Percentiles rank a stretch among this genome's conserved stretches.
phyloP scores from a whole-genome alignment of 2,113 vertebrate genomes.

The Cryptomyrus ogoouensis region DNA sequence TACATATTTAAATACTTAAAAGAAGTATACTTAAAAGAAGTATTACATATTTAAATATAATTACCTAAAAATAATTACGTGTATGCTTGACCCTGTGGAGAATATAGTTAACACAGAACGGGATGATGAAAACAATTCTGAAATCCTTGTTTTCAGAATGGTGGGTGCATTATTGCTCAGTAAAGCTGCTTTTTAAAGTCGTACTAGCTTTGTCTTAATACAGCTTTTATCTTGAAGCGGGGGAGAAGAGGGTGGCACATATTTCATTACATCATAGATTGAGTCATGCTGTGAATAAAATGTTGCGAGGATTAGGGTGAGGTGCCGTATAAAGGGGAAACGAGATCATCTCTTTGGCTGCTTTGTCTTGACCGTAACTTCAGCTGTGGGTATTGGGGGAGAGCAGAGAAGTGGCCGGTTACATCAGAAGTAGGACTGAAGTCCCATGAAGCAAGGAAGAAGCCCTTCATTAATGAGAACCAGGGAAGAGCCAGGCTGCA shows the following conservation, averaged over 20 bases:
- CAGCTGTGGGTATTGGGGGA: background rate
- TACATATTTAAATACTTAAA: background rate
- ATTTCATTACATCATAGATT: background rate
- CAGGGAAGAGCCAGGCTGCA: no score
- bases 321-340: background rate
- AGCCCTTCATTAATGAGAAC: no score
- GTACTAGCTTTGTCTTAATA: background rate
- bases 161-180: background rate
- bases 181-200: background rate
- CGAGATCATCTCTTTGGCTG: background rate
- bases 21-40: no score
- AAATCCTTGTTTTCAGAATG: background rate
- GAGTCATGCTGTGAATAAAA: background rate
- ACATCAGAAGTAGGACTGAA: background rate
- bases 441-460: no score
- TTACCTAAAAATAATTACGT: background rate
- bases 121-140: background rate
- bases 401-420: background rate
- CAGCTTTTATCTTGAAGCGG: background rate
- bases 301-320: background rate
- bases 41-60: background rate
- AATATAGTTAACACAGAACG: background rate
- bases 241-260: background rate
- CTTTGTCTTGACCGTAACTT: background rate
- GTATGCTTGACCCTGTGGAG: background rate